phyloP scores from a whole-genome alignment of 2,797 vertebrate genomes.

The Rhynchonycteris naso region DNA sequence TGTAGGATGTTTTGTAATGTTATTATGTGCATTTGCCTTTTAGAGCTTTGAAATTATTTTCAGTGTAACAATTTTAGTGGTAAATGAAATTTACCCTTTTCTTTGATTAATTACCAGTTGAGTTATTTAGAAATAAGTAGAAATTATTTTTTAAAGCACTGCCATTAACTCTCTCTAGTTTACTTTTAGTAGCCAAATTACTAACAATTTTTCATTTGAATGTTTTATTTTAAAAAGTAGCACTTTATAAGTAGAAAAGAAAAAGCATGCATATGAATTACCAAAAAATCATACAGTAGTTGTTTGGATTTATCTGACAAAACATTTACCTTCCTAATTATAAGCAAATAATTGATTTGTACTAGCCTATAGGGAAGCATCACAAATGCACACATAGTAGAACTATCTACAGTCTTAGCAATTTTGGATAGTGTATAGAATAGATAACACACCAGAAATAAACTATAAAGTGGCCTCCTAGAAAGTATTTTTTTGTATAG shows the following conservation, averaged over 20 bases:
- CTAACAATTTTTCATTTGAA: neutral
- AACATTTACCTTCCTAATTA: conserved; percentile 6
- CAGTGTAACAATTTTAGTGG: conserved; percentile 8
- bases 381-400: neutral
- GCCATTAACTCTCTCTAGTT: neutral
- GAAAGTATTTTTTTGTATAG: conserved; percentile 7
- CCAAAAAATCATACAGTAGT: neutral
- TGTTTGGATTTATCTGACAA: conserved; percentile 30
- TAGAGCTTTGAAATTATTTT: conserved; percentile 41
- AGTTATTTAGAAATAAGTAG: neutral
- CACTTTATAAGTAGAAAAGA: neutral
- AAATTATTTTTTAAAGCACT: conserved; percentile 7
- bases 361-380: neutral
- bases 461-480: neutral
- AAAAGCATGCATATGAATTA: neutral
- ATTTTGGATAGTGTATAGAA: conserved; percentile 21
- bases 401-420: neutral
- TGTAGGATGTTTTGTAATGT: conserved; percentile 40
- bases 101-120: conserved; percentile 19
- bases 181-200: conserved; percentile 25
- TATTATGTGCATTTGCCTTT: conserved; percentile 50
- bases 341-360: neutral
- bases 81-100: conserved; percentile 39
- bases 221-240: conserved; percentile 5
- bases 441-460: conserved; percentile 36